These are phyloP conservation scores for Caenorhabditis remanei DNA, from an alignment of 1,140 invertebrate genomes.

Conservation along the genomic window DNA sequence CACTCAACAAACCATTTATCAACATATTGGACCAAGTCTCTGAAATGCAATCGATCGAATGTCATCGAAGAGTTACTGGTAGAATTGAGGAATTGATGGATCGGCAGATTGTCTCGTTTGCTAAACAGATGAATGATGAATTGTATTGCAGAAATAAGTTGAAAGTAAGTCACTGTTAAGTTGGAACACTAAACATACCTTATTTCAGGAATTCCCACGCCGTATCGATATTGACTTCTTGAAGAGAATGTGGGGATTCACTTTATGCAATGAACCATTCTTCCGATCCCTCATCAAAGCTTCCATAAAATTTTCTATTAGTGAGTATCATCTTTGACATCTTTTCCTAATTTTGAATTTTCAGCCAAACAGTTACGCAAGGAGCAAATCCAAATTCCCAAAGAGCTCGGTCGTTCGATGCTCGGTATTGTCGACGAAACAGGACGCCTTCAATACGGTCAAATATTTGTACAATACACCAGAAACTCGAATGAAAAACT, in stretches of 20 bases:
- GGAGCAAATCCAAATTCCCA: constrained; percentile 73
- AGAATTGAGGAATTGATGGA: constrained; percentile 68
- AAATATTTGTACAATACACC: constrained; percentile 74
- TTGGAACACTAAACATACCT: too few species aligned
- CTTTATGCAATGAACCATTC: constrained; percentile 73
- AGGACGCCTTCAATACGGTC: constrained; percentile 71
- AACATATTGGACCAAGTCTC: constrained; percentile 70
- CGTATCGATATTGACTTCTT: constrained; percentile 69
- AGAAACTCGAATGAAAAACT: constrained; percentile 55
- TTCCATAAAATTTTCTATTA: constrained; percentile 62
- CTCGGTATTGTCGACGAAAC: constrained; percentile 76
- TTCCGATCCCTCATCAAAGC: constrained; percentile 71
- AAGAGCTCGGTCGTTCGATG: constrained; percentile 71
- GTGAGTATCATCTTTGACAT: constrained; percentile 35
- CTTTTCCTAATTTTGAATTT: constrained; percentile 20
- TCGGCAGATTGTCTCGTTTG: constrained; percentile 59
- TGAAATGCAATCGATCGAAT: constrained; percentile 46
- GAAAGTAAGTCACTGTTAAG: too few species aligned
- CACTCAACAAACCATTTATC: constrained; percentile 67
- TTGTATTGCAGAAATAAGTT: constrained; percentile 56
- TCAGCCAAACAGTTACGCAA: constrained; percentile 66
- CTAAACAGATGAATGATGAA: constrained; percentile 60
- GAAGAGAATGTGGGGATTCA: constrained; percentile 65
- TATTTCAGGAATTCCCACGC: constrained; percentile 59
- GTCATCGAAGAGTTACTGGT: constrained; percentile 60